Evolutionary conservation across 64 coral and sea anemone species (phyloP), one percentile per base, ranked within the genome.

Genomic region (Hydrozoanthus tunicans): DNA sequence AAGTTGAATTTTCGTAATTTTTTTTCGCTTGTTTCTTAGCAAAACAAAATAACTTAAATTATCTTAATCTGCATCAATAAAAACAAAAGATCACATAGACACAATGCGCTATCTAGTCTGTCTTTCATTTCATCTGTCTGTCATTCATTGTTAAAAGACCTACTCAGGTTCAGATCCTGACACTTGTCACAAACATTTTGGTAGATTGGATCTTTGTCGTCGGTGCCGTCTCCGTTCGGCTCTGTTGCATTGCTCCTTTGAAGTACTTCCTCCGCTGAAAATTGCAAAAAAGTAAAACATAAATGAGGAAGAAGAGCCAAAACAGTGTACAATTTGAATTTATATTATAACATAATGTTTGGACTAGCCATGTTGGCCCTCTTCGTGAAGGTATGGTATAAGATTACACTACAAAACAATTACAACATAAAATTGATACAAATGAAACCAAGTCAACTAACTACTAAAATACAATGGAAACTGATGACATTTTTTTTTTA

Each of bases 171-270:
- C 53, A 86, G 26, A 58, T 86, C 70, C 11, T 59, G 58, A 23
- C 83, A 86, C 56, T 86, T 57, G 12, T 86, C 83, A 74, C 83
- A 86, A 23, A 86, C 60, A 14, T 86, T 86, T 72, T 86, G 54
- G 56, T 86, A 86, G 9, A 86, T 86, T 6, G 83, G 83, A 58
- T 86, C 83, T 10, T 5, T 1, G 52, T 32, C 56, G 4, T 86
- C 83, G 6, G 26, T 52, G 9, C 54, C 81, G 51, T 83, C 81
- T 65, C 66, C 81, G 5, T 66, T 7, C 51, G 66, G 61, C 23
- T 25, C 56, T 12, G 12, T 2, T 23, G 17, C 57, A 5, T 59
- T 60, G 11, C 0, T 86, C 11, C 7, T 25, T 58, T 69, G 20
- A 4, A 13, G 9, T 13, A 7, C 15, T 86, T 9, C 11, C 9